phyloP scores from a whole-genome alignment of 2,797 vertebrate species.

The Steatocranus sp. region DNA sequence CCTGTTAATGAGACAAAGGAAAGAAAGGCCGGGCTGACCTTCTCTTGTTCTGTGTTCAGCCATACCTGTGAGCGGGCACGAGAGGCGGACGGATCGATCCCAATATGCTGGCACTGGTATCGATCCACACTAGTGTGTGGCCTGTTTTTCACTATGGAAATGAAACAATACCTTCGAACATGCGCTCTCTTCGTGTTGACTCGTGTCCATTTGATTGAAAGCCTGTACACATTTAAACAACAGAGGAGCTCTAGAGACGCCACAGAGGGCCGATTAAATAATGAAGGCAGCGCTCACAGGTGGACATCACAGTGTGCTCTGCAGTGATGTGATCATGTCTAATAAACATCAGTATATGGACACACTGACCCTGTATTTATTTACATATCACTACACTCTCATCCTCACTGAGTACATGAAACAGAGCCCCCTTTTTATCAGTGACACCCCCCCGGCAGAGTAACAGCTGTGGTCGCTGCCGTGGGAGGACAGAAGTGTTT shows the following conservation, averaged over 20 bases:
- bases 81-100: neutral
- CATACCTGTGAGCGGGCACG: neutral
- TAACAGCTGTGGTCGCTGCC: neutral
- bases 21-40: neutral
- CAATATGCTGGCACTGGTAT: neutral
- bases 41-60: neutral
- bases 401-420: conserved; percentile 13
- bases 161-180: neutral
- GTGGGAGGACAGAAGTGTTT: neutral
- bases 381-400: neutral
- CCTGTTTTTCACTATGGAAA: neutral
- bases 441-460: neutral
- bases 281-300: neutral
- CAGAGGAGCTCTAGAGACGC: neutral
- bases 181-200: neutral
- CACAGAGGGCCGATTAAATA: fast-evolving
- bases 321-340: neutral
- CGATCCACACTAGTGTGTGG: neutral
- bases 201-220: neutral
- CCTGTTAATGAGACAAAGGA: conserved; percentile 18
- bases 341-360: neutral
- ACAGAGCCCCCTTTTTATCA: neutral
- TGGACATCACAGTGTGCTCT: neutral
- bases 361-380: neutral
- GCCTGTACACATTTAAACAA: neutral